Evolutionary conservation across 2,797 vertebrate species (phyloP), one percentile per base, ranked within the genome.

Genomic region (Esox masquinongy): DNA sequence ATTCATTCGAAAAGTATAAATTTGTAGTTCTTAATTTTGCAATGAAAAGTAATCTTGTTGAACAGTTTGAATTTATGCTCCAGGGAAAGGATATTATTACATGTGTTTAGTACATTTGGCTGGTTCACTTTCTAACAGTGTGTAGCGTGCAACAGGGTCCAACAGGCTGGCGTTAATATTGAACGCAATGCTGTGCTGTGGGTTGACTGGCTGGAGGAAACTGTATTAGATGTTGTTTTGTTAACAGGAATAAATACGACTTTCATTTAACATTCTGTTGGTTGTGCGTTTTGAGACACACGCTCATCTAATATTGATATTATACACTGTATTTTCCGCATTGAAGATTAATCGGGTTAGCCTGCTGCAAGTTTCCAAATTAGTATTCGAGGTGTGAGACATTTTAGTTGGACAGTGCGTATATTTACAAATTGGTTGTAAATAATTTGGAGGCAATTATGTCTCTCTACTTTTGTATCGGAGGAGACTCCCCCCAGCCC

Each of bases 91-190:
- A 53, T 70, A 66, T 36, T 51, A 34, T 56, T 31, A 11, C 15
- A 56, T 49, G 8, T 72, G 16, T 56, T n/a, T 19, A 17, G 59
- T 50, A 70, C 29, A 29, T 76, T 74, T 47, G 31, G 19, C 50
- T 68, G 49, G 66, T 66, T 74, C 74, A 69, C 64, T 59, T 51
- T 22, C 29, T 77, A 74, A 61, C 51, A 75, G 76, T 29, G 70
- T 34, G 34, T 70, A 49, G 75, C 85, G 89, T 93, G 92, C 93
- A 95, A 94, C 93, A 94, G 93, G 91, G 90, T 92, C 75, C 86
- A 31, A 31, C 29, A 31, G 76, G 24, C 78, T 49, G 74, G 50
- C 73, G 81, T 88, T 79, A 79, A 84, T 83, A 78, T 29, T 85
- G 53, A 83, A 85, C 68, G 69, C 73, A 59, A 39, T 51, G 73